Evolutionary conservation across 2,888 invertebrate species (phyloP).

Genomic region (Himalopsyche kuldschensis): DNA sequence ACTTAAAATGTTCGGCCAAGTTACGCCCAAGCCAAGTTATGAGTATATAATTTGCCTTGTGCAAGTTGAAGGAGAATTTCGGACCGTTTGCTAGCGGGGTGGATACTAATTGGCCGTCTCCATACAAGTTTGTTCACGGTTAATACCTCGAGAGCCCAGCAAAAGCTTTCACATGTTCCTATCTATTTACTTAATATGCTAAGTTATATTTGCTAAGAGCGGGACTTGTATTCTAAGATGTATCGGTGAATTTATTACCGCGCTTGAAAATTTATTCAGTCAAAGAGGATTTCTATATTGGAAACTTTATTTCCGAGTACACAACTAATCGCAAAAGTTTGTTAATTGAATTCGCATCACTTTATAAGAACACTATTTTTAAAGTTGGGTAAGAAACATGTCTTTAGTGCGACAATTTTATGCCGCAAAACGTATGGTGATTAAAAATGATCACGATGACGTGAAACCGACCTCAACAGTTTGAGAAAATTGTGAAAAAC

Average conservation of each 20-base stretch:
- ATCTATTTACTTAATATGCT: constrained; percentile 32
- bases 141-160: constrained; percentile 32
- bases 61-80: constrained; percentile 4
- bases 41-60: constrained; percentile 21
- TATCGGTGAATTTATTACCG: constrained; percentile 8
- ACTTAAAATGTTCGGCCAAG: constrained; percentile 25
- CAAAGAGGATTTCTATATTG: background rate
- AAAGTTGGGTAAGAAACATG: too few species aligned
- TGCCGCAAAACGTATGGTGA: too few species aligned
- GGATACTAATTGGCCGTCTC: constrained; percentile 35
- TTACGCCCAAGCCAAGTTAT: constrained; percentile 5
- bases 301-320: too few species aligned
- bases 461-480: too few species aligned
- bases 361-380: too few species aligned
- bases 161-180: constrained; percentile 34
- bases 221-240: constrained; percentile 7
- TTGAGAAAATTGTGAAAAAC: too few species aligned
- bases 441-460: too few species aligned
- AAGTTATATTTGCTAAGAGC: constrained; percentile 24
- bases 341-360: too few species aligned
- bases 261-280: background rate
- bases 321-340: too few species aligned
- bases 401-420: too few species aligned
- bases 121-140: constrained; percentile 31
- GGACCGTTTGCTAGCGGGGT: constrained; percentile 19